These are phyloP conservation scores for Tachina grossa DNA, from an alignment of 2,888 invertebrate species.

Conservation along the genomic window DNA sequence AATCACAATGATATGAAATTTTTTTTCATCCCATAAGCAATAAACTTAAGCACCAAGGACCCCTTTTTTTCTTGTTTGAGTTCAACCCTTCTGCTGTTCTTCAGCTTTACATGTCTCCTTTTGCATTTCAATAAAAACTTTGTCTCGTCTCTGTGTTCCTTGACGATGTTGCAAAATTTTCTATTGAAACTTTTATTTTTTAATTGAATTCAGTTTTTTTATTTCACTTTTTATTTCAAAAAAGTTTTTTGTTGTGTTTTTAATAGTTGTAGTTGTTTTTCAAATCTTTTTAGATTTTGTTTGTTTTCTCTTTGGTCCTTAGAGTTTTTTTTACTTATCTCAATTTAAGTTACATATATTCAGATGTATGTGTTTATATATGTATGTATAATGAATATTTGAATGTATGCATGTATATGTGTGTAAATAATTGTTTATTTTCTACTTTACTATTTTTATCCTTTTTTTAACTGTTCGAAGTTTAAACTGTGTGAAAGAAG, in stretches of 20 bases:
- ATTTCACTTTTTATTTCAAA: not conserved
- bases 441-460: not conserved
- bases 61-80: conserved; percentile 10
- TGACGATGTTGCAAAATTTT: not conserved
- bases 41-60: conserved; percentile 27
- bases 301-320: conserved; percentile 2
- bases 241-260: conserved; percentile 20
- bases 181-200: conserved; percentile 72
- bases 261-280: conserved; percentile 45
- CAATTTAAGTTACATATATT: not conserved
- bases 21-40: conserved; percentile 39
- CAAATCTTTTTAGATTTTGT: not conserved
- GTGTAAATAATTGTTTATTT: not conserved
- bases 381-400: no score
- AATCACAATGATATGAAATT: conserved; percentile 11
- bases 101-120: conserved; percentile 48
- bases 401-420: not conserved
- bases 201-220: conserved; percentile 75
- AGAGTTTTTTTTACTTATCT: conserved; percentile 10
- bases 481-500: conserved; percentile 8
- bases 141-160: conserved; percentile 17
- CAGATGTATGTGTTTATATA: not conserved
- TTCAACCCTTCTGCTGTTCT: conserved; percentile 68
- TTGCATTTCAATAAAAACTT: conserved; percentile 6
- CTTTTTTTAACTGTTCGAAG: no score